phyloP scores from a whole-genome alignment of 2,888 invertebrate species.

The Cactoblastis cactorum region DNA sequence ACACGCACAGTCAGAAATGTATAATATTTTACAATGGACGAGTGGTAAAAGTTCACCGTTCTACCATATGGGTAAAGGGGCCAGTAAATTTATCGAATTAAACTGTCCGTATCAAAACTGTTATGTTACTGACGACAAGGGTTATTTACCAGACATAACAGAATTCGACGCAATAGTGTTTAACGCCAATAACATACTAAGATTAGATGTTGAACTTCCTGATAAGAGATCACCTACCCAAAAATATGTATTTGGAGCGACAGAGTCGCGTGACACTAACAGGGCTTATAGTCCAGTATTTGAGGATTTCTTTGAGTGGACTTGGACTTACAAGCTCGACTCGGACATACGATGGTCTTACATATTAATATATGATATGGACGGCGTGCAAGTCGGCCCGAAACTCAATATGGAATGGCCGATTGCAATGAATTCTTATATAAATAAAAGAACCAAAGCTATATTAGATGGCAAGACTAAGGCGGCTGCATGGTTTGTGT shows the following conservation, averaged over 20 bases:
- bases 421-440: constrained; percentile 37
- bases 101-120: constrained; percentile 53
- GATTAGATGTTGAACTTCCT: constrained; percentile 27
- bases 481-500: constrained; percentile 53
- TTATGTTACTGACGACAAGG: constrained; percentile 41
- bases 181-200: constrained; percentile 41
- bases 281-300: constrained; percentile 40
- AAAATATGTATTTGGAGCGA: constrained; percentile 52
- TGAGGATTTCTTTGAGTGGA: constrained; percentile 60
- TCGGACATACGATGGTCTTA: constrained; percentile 58
- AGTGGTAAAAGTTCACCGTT: constrained; percentile 40
- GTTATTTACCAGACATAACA: constrained; percentile 32
- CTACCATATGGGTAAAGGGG: constrained; percentile 44
- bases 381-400: constrained; percentile 46
- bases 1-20: constrained; percentile 25
- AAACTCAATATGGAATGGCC: constrained; percentile 48
- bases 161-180: constrained; percentile 55
- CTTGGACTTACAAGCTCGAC: constrained; percentile 57
- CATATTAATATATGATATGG: constrained; percentile 43
- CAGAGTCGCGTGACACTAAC: constrained; percentile 51
- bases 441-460: constrained; percentile 27
- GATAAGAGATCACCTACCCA: constrained; percentile 40
- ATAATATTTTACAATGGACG: constrained; percentile 56
- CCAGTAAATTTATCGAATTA: constrained; percentile 37
- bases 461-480: constrained; percentile 25